These are phyloP conservation scores for Trachelus iudaicus DNA, from an alignment of 2,888 invertebrate genomes.

Conservation along the genomic window DNA sequence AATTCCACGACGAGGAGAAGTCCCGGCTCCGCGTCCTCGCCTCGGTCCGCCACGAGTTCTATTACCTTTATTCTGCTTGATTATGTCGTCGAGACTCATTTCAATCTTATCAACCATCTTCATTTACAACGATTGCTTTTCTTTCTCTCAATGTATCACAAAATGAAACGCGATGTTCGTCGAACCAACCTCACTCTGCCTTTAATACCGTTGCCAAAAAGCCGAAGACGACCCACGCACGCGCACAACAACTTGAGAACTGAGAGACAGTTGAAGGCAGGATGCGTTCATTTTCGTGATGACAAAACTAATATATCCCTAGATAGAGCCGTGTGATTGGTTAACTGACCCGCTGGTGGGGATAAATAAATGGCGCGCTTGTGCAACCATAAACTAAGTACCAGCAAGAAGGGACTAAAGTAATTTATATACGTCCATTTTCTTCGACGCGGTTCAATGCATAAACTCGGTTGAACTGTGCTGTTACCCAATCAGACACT, in stretches of 20 bases:
- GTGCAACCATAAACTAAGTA: neutral
- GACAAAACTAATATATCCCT: neutral
- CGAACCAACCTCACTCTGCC: neutral
- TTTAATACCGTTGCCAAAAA: neutral
- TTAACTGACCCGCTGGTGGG: neutral
- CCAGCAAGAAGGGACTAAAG: neutral
- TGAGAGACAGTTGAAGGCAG: neutral
- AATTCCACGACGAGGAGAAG: slow-evolving; percentile 66
- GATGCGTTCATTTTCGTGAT: neutral
- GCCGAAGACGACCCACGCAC: neutral
- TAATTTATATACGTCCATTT: neutral
- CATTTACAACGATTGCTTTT: slow-evolving; percentile 35
- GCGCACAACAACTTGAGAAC: neutral
- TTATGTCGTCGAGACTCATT: slow-evolving; percentile 97
- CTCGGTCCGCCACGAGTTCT: slow-evolving; percentile 71
- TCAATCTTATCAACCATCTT: slow-evolving; percentile 95
- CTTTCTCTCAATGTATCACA: neutral
- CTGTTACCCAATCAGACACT: too few species aligned
- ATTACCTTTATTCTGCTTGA: slow-evolving; percentile 83
- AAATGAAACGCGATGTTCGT: neutral
- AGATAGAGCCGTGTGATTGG: neutral
- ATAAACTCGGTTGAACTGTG: too few species aligned
- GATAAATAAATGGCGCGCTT: neutral
- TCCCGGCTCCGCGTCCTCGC: slow-evolving; percentile 67
- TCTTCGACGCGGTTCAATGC: too few species aligned